Evolutionary conservation across 1,140 invertebrate species (phyloP).

Genomic region (Notospermus geniculatus): DNA sequence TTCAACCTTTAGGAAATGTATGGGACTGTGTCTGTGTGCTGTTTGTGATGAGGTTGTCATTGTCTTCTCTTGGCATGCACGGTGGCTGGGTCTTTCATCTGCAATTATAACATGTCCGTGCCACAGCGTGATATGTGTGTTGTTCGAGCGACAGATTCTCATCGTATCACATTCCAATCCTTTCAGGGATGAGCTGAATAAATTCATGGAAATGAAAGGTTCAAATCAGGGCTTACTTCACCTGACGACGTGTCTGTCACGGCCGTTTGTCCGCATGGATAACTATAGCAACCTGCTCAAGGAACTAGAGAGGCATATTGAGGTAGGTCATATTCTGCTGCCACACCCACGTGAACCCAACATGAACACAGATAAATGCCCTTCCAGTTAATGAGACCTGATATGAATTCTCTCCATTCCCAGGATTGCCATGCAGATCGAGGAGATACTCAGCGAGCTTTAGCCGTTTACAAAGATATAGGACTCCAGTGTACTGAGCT

Average conservation of each 20-base stretch:
- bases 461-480: slow-evolving; percentile 91
- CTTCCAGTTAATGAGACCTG: too few species aligned
- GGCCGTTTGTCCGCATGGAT: slow-evolving; percentile 90
- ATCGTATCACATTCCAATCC: not conserved
- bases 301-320: slow-evolving; percentile 90
- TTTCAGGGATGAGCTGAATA: slow-evolving; percentile 74
- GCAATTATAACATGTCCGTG: too few species aligned
- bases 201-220: slow-evolving; percentile 79
- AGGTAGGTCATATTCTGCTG: slow-evolving; percentile 53
- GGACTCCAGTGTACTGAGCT: slow-evolving; percentile 81
- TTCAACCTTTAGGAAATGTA: not conserved
- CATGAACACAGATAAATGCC: too few species aligned
- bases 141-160: not conserved
- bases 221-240: slow-evolving; percentile 82
- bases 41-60: too few species aligned
- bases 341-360: too few species aligned
- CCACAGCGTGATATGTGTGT: not conserved
- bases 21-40: too few species aligned
- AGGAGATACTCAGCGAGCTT: slow-evolving; percentile 92
- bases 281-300: slow-evolving; percentile 85
- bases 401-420: not conserved
- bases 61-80: too few species aligned
- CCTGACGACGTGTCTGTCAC: slow-evolving; percentile 87
- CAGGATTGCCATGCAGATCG: slow-evolving; percentile 74
- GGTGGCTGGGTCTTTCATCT: too few species aligned